These are phyloP conservation scores for Lasioglossum albipes DNA, from an alignment of 1,140 invertebrate genomes.

Conservation along the genomic window DNA sequence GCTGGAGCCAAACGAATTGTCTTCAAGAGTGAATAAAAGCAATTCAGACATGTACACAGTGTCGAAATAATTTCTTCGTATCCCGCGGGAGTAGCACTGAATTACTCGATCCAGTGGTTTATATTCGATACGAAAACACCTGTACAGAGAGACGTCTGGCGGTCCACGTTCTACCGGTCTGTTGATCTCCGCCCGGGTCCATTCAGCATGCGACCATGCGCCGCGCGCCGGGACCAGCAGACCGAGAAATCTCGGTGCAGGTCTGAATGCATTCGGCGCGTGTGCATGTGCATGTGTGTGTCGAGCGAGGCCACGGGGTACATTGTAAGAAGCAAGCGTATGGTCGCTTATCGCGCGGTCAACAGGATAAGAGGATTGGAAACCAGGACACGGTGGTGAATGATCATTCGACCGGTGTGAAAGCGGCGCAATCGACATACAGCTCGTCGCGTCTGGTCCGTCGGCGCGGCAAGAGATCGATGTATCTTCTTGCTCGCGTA, in stretches of 20 bases:
- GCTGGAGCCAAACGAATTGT: no score
- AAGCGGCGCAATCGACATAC: constrained; percentile 1
- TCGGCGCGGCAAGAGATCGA: constrained; percentile 19
- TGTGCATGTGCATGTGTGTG: not conserved
- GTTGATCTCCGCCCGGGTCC: no score
- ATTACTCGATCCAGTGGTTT: no score
- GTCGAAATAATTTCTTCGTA: no score
- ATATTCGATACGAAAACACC: no score
- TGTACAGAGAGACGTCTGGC: no score
- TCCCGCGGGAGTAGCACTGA: no score
- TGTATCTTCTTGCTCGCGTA: constrained; percentile 38
- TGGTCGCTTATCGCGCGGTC: not conserved
- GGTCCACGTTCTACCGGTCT: no score
- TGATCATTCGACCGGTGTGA: constrained; percentile 14
- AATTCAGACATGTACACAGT: no score
- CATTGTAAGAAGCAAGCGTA: not conserved
- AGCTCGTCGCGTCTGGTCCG: no score
- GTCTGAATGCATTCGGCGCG: not conserved
- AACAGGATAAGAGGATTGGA: constrained; percentile 11
- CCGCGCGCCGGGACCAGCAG: not conserved
- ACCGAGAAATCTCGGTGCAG: not conserved
- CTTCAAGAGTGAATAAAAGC: no score
- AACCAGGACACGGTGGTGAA: constrained; percentile 1
- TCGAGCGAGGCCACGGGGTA: not conserved
- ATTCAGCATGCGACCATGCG: no score